Evolutionary conservation across 2,113 vertebrate species (phyloP).

Genomic region (Prochilodus magdalenae): DNA sequence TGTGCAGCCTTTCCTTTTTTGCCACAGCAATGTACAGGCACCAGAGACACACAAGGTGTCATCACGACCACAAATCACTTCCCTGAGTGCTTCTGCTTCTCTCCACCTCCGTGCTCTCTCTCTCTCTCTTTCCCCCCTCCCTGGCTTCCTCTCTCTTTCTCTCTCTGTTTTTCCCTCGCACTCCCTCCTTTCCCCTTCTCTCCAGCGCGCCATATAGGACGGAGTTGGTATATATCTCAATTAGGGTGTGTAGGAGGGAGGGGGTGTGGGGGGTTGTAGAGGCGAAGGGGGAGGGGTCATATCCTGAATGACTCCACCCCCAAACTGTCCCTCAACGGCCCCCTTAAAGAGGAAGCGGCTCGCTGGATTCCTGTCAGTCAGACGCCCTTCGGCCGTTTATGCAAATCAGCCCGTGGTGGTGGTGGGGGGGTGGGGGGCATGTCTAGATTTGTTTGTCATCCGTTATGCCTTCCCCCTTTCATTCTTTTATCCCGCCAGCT

Average conservation of each 20-base stretch:
- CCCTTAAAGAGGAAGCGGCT: conserved; percentile 58
- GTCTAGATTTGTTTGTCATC: conserved; percentile 66
- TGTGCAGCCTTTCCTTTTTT: conserved; percentile 48
- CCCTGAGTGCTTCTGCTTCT: conserved; percentile 49
- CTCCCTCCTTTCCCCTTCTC: conserved; percentile 16
- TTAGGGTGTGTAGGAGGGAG: conserved; percentile 49
- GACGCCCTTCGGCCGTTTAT: conserved; percentile 60
- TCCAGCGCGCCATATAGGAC: conserved; percentile 53
- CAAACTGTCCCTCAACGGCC: conserved; percentile 43
- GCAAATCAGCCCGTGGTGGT: conserved; percentile 51
- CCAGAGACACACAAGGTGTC: conserved; percentile 67
- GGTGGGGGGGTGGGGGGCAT: conserved; percentile 45
- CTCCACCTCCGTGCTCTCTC: background rate
- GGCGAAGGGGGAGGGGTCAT: conserved; percentile 37
- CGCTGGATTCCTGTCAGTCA: conserved; percentile 51
- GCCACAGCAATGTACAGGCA: conserved; percentile 61
- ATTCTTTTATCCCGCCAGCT: conserved; percentile 41
- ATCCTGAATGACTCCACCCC: conserved; percentile 47
- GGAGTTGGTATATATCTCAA: conserved; percentile 61
- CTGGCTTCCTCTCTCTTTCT: conserved; percentile 34
- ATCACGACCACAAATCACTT: conserved; percentile 70
- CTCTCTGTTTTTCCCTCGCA: background rate
- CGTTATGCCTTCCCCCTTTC: conserved; percentile 59
- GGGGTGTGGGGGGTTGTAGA: conserved; percentile 34
- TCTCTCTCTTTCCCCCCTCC: conserved; percentile 1